Conservation (phyloP, 2,113 vertebrate species). For the Shinisaurus crocodilurus region DNA sequence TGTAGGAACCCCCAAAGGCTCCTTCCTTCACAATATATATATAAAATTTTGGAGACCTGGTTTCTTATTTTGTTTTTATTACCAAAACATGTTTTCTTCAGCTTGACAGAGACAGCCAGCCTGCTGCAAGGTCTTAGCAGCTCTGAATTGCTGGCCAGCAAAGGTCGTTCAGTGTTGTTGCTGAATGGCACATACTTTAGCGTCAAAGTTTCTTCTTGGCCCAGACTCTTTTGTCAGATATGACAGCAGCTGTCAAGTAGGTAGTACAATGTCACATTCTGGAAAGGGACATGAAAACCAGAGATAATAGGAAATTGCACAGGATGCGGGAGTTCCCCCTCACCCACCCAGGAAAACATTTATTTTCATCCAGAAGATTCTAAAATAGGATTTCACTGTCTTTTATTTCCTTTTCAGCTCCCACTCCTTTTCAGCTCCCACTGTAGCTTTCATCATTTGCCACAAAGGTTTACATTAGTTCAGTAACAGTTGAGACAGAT, state of each 20-base stretch:
- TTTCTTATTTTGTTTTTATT: background rate
- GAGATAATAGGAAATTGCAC: background rate
- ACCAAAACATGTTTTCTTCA: background rate
- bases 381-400: background rate
- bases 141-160: slow-evolving; percentile 5
- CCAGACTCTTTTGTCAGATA: slow-evolving; percentile 13
- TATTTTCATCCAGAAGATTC: slow-evolving; percentile 7
- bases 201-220: slow-evolving; percentile 2
- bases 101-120: slow-evolving; percentile 3
- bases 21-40: no score
- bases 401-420: background rate
- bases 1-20: no score
- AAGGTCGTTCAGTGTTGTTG: slow-evolving; percentile 12
- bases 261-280: slow-evolving; percentile 7
- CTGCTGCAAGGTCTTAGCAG: slow-evolving; percentile 1
- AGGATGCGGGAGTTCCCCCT: background rate
- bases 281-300: slow-evolving; percentile 11
- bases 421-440: background rate
- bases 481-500: background rate
- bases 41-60: background rate
- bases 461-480: background rate
- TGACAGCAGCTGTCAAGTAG: slow-evolving; percentile 43
- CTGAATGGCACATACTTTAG: slow-evolving; percentile 13
- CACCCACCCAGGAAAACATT: background rate
- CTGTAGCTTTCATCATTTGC: background rate